Evolutionary conservation across 2,797 vertebrate species (phyloP).

Genomic region (Selene dorsalis): DNA sequence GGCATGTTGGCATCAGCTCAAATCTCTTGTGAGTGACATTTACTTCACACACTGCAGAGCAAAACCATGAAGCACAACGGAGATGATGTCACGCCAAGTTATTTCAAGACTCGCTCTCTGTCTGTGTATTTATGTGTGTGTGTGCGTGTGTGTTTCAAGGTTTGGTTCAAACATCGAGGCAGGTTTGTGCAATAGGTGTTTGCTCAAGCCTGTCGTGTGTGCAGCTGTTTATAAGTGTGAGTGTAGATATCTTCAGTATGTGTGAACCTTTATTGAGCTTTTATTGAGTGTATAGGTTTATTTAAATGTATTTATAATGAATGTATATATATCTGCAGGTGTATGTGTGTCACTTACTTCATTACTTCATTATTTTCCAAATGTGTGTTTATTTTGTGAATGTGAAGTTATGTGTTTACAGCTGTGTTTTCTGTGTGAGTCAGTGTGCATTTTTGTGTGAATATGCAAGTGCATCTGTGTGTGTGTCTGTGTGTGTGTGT

Average conservation of each 20-base stretch:
- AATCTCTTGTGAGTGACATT: constrained; percentile 60
- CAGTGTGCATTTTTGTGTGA: constrained; percentile 37
- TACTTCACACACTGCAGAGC: constrained; percentile 49
- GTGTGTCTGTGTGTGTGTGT: neutral
- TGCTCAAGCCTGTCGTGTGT: constrained; percentile 58
- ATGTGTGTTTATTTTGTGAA: constrained; percentile 18
- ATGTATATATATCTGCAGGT: constrained; percentile 7
- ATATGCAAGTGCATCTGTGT: constrained; percentile 25
- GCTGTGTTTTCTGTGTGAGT: constrained; percentile 47
- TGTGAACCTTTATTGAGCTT: neutral
- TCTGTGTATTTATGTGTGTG: too few relatives aligned
- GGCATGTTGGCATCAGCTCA: constrained; percentile 47
- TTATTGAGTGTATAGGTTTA: constrained; percentile 10
- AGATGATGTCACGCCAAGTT: neutral
- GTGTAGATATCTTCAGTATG: constrained; percentile 1
- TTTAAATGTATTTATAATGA: constrained; percentile 14
- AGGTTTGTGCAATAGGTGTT: constrained; percentile 63
- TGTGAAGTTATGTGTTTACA: constrained; percentile 25
- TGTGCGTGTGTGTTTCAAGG: constrained; percentile 14
- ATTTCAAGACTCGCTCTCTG: neutral
- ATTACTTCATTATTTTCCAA: neutral
- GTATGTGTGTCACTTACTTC: constrained; percentile 11
- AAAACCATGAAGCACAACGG: neutral
- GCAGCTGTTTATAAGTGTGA: constrained; percentile 40
- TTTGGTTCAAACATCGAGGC: constrained; percentile 48